Percentiles rank a stretch among this genome's conserved stretches.
Conservation (phyloP, 1,140 invertebrate genomes). For the Notospermus geniculatus region DNA sequence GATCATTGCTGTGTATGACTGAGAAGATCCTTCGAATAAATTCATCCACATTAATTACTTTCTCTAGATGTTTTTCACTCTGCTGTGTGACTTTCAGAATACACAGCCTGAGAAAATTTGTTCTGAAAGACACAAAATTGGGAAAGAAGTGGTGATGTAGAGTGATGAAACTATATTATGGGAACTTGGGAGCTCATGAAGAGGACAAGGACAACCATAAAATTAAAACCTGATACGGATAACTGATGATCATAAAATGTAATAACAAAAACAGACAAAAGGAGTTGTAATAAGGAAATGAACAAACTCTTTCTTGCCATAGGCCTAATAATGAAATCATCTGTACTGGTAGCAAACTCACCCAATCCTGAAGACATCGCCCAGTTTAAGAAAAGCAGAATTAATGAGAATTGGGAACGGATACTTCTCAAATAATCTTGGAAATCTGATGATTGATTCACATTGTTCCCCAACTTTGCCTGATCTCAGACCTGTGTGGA, state of each 20-base stretch:
- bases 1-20: conserved; percentile 96
- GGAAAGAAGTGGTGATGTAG: too few species aligned
- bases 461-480: conserved; percentile 90
- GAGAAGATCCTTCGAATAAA: conserved; percentile 90
- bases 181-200: too few species aligned
- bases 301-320: too few species aligned
- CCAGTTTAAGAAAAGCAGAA: conserved; percentile 89
- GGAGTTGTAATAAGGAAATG: too few species aligned
- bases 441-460: conserved; percentile 93
- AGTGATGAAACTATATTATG: too few species aligned
- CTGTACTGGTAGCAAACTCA: too few species aligned
- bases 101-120: conserved; percentile 89
- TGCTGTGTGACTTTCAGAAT: conserved; percentile 92
- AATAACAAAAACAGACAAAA: too few species aligned
- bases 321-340: too few species aligned
- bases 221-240: too few species aligned
- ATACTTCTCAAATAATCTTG: conserved; percentile 91
- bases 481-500: conserved; percentile 83
- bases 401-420: conserved; percentile 97
- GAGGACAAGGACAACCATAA: too few species aligned
- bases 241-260: too few species aligned
- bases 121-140: conserved; percentile 56
- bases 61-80: conserved; percentile 93
- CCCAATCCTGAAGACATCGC: conserved; percentile 90
- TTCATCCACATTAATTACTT: conserved; percentile 94